phyloP scores from a whole-genome alignment of 2,113 vertebrate genomes.

The Bambusicola thoracicus region DNA sequence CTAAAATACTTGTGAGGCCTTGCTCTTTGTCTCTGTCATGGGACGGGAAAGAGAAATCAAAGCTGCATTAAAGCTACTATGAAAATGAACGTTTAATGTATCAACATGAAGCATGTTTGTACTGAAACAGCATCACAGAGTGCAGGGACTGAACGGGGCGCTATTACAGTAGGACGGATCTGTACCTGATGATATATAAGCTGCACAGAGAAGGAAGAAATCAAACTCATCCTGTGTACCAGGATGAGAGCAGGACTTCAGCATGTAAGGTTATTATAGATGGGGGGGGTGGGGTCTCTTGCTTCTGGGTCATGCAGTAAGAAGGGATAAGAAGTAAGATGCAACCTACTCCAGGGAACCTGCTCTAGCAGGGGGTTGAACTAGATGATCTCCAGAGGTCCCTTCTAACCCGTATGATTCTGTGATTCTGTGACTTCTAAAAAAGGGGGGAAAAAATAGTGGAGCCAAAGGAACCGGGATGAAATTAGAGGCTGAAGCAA shows the following conservation, averaged over 20 bases:
- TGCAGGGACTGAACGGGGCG: rapidly evolving
- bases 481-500: constrained; percentile 11
- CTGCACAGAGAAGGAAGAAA: neutral
- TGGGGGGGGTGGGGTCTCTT: neutral
- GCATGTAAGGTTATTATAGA: neutral
- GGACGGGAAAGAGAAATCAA: neutral
- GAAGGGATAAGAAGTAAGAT: neutral
- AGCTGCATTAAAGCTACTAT: neutral
- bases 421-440: neutral
- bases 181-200: neutral
- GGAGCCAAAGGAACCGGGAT: neutral
- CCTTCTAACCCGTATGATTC: too few species aligned
- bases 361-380: too few species aligned
- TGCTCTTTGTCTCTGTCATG: neutral
- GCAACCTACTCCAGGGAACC: too few species aligned
- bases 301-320: neutral
- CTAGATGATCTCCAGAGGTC: too few species aligned
- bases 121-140: neutral
- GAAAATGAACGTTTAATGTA: neutral
- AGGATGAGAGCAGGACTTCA: neutral
- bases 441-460: neutral
- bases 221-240: neutral
- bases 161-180: neutral
- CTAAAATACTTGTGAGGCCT: neutral
- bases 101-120: neutral